These are phyloP conservation scores for Drosophila flavopinicola DNA, from an alignment of 2,888 invertebrate genomes.

Conservation along the genomic window DNA sequence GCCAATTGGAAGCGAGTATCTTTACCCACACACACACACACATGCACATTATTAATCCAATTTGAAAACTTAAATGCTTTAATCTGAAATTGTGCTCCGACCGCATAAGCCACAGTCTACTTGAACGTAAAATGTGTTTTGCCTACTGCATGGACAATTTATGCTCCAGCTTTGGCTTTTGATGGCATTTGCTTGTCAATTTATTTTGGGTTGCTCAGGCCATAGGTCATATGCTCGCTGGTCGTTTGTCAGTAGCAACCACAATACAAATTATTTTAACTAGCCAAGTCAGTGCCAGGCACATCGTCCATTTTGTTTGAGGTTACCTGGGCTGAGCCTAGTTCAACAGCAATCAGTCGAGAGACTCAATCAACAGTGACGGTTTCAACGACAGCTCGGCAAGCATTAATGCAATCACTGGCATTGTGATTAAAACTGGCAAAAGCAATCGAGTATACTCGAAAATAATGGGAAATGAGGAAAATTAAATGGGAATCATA, in stretches of 20 bases:
- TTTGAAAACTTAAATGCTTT: slow-evolving; percentile 52
- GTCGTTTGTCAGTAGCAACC: slow-evolving; percentile 22
- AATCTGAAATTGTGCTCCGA: slow-evolving; percentile 54
- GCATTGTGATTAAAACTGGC: slow-evolving; percentile 30
- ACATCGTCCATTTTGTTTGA: background rate
- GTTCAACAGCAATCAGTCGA: slow-evolving; percentile 13
- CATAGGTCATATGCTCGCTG: background rate
- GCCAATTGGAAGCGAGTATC: slow-evolving; percentile 2
- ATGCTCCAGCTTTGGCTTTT: slow-evolving; percentile 19
- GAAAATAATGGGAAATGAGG: slow-evolving; percentile 3
- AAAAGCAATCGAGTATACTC: slow-evolving; percentile 26
- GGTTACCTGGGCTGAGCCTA: background rate
- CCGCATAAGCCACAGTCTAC: slow-evolving; percentile 59
- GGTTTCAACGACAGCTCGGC: slow-evolving; percentile 13
- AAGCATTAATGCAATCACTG: slow-evolving; percentile 19
- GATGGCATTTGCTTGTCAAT: slow-evolving; percentile 37
- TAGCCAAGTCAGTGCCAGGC: slow-evolving; percentile 14
- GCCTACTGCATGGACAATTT: slow-evolving; percentile 7
- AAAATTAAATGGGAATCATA: slow-evolving; percentile 9
- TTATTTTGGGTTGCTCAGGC: slow-evolving; percentile 11
- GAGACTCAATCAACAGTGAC: slow-evolving; percentile 23
- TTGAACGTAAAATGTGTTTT: slow-evolving; percentile 14
- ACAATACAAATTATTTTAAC: slow-evolving; percentile 60
- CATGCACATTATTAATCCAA: slow-evolving; percentile 55
- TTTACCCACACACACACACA: slow-evolving; percentile 7